Evolutionary conservation across 2,113 vertebrate species (phyloP).

Genomic region (Apodemus speciosus): DNA sequence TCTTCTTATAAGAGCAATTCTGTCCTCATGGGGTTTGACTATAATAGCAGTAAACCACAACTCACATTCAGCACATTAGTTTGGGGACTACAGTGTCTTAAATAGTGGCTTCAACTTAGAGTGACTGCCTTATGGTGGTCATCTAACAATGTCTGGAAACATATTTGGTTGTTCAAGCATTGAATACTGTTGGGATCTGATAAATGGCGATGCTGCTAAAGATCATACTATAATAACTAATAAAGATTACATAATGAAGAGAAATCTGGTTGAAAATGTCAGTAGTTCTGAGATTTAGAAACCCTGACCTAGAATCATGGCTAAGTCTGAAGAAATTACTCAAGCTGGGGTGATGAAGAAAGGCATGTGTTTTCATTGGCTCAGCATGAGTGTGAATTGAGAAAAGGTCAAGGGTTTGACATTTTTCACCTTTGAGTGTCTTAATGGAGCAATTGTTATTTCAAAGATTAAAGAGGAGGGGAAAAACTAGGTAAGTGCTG

Average conservation of each 20-base stretch:
- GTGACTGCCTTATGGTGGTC: neutral
- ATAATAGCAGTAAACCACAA: neutral
- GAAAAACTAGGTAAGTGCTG: conserved; percentile 25
- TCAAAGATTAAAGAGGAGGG: conserved; percentile 45
- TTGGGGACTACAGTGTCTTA: neutral
- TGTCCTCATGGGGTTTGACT: conserved; percentile 56
- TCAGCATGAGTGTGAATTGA: conserved; percentile 49
- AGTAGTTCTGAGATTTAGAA: neutral
- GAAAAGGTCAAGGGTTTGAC: conserved; percentile 69
- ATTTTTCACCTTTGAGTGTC: conserved; percentile 64
- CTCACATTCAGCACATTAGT: conserved; percentile 37
- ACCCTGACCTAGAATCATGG: neutral
- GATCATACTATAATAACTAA: neutral
- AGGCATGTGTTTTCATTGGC: conserved; percentile 30
- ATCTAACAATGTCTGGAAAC: neutral
- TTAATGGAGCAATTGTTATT: conserved; percentile 69
- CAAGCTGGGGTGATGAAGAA: neutral
- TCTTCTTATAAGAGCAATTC: conserved; percentile 35
- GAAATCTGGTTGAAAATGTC: neutral
- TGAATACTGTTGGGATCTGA: neutral
- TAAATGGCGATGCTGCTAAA: neutral
- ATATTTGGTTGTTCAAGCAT: neutral
- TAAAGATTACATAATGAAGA: neutral
- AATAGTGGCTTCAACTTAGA: neutral
- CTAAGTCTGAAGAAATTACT: neutral